These are phyloP conservation scores for Ceryle rudis DNA, from an alignment of 2,797 vertebrate species.

Conservation along the genomic window DNA sequence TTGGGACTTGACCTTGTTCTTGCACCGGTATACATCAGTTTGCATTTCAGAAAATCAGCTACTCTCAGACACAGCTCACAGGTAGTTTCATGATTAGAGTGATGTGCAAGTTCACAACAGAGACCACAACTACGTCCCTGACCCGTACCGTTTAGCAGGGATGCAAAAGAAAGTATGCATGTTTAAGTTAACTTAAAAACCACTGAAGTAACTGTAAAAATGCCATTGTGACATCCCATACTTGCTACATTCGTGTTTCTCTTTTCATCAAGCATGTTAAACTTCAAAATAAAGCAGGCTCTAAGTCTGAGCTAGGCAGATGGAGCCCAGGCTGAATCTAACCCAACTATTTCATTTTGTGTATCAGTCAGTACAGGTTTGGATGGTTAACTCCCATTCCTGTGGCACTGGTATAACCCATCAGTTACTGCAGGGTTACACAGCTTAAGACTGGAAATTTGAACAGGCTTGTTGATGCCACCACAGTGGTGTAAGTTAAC, in stretches of 20 bases:
- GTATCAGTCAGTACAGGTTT: not conserved
- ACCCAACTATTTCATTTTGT: not conserved
- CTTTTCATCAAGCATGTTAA: not conserved
- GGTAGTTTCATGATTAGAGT: constrained; percentile 65
- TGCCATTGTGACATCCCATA: not conserved
- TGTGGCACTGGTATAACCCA: not conserved
- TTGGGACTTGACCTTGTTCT: constrained; percentile 72
- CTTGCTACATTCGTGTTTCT: not conserved
- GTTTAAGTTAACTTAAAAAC: constrained; percentile 21
- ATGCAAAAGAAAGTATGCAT: constrained; percentile 71
- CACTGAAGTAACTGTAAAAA: constrained; percentile 42
- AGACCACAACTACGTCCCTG: constrained; percentile 70
- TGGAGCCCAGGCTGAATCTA: not conserved
- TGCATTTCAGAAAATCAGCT: constrained; percentile 72
- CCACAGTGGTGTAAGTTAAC: not conserved
- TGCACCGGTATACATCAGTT: constrained; percentile 61
- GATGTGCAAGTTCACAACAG: constrained; percentile 70
- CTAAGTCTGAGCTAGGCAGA: not conserved
- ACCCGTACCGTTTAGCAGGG: constrained; percentile 61
- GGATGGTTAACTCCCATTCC: not conserved
- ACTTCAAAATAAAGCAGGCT: not conserved
- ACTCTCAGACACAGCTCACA: constrained; percentile 72
- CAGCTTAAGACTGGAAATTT: not conserved
- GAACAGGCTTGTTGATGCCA: not conserved
- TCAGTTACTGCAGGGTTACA: not conserved